These are phyloP conservation scores for Sardina pilchardus DNA, from an alignment of 2,113 vertebrate species.

Conservation along the genomic window DNA sequence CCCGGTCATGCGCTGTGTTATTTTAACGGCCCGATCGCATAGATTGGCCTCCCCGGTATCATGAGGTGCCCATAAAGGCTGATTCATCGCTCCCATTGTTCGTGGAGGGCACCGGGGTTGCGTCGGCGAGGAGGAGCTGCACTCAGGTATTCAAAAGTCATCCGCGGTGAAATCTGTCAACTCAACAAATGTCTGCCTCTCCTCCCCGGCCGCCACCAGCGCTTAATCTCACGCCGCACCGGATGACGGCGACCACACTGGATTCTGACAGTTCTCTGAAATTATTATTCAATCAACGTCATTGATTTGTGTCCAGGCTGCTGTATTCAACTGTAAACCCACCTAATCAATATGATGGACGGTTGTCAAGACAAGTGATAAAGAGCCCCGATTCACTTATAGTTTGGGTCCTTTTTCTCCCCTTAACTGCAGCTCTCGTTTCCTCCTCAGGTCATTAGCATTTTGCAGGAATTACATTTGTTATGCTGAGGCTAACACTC, in stretches of 20 bases:
- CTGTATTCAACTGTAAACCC: slow-evolving; percentile 34
- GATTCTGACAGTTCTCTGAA: slow-evolving; percentile 66
- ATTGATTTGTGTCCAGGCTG: slow-evolving; percentile 40
- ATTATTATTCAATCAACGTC: slow-evolving; percentile 49
- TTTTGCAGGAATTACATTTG: slow-evolving; percentile 61
- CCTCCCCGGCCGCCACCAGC: slow-evolving; percentile 49
- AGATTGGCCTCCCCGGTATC: slow-evolving; percentile 67
- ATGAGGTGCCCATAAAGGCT: slow-evolving; percentile 68
- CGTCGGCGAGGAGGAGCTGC: slow-evolving; percentile 57
- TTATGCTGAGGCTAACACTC: slow-evolving; percentile 55
- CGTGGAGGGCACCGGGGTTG: slow-evolving; percentile 57
- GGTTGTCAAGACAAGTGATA: slow-evolving; percentile 37
- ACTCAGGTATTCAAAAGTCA: slow-evolving; percentile 72
- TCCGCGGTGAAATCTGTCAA: slow-evolving; percentile 72
- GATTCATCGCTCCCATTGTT: slow-evolving; percentile 66
- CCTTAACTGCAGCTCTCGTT: slow-evolving; percentile 42
- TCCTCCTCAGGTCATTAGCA: slow-evolving; percentile 56
- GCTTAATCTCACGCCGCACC: slow-evolving; percentile 64
- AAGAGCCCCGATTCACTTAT: slow-evolving; percentile 18
- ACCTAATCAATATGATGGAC: slow-evolving; percentile 45
- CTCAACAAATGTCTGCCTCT: slow-evolving; percentile 64
- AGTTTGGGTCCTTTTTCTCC: slow-evolving; percentile 8
- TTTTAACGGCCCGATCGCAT: slow-evolving; percentile 66
- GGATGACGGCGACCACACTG: slow-evolving; percentile 65
- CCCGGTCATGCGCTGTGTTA: slow-evolving; percentile 70